These are phyloP conservation scores for Drosophila quadrilineata DNA, from an alignment of 1,140 invertebrate genomes.

Conservation along the genomic window DNA sequence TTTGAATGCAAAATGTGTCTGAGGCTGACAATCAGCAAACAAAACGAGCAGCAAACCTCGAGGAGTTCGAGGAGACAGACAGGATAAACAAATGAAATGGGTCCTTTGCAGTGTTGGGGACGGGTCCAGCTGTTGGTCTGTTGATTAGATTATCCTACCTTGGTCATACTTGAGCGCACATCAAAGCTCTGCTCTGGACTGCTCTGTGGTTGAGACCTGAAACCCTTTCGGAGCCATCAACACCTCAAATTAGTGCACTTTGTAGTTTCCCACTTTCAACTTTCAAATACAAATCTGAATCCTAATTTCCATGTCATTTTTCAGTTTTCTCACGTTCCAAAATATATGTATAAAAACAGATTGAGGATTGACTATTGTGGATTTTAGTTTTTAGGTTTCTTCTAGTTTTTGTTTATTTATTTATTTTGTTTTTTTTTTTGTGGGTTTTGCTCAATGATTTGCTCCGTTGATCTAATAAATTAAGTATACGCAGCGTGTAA, in stretches of 20 bases:
- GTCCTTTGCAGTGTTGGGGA: conserved; percentile 34
- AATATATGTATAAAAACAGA: too few relatives aligned
- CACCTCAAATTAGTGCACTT: conserved; percentile 76
- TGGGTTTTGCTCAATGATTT: conserved; percentile 60
- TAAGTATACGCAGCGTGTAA: conserved; percentile 69
- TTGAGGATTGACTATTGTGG: conserved; percentile 5
- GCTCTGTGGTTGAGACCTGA: conserved; percentile 25
- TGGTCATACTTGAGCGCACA: conserved; percentile 64
- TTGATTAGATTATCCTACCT: conserved; percentile 74
- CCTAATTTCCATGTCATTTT: conserved; percentile 7
- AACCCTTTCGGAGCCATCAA: conserved; percentile 43
- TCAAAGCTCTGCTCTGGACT: conserved; percentile 61
- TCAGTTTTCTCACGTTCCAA: conserved; percentile 53
- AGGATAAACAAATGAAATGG: conserved; percentile 25
- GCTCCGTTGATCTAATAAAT: conserved; percentile 74
- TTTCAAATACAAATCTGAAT: conserved; percentile 35
- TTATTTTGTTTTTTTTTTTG: too few relatives aligned
- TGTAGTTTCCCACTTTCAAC: conserved; percentile 55
- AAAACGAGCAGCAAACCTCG: conserved; percentile 24
- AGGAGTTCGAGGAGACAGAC: not conserved
- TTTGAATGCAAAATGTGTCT: conserved; percentile 36
- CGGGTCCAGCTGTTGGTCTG: conserved; percentile 6
- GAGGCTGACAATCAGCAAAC: conserved; percentile 12
- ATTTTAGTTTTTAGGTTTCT: not conserved
- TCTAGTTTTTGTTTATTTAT: too few relatives aligned